Evolutionary conservation across 2,113 vertebrate species (phyloP).

Genomic region (Platichthys flesus): DNA sequence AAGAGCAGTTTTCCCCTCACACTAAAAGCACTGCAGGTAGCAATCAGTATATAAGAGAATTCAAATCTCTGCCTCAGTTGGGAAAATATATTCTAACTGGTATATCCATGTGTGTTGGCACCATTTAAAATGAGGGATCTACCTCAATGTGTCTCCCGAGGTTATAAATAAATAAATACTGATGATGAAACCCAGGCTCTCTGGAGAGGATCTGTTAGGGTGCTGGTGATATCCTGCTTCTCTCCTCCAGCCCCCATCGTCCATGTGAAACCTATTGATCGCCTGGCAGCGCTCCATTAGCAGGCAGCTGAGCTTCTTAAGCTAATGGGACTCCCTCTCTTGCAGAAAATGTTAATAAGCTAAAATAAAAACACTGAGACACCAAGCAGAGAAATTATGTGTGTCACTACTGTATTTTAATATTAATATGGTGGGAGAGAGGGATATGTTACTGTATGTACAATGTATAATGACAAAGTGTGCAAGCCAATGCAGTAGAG

Average conservation of each 20-base stretch:
- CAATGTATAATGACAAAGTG: slow-evolving; percentile 22
- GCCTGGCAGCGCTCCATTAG: slow-evolving; percentile 35
- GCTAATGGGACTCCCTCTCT: slow-evolving; percentile 20
- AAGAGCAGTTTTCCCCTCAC: no score
- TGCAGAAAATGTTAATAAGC: not conserved
- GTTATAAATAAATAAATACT: no score
- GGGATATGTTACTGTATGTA: not conserved
- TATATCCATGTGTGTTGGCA: no score
- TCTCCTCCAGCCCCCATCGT: slow-evolving; percentile 15
- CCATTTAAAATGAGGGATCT: no score
- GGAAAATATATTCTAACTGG: no score
- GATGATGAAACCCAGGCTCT: slow-evolving; percentile 5
- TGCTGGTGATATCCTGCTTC: slow-evolving; percentile 27
- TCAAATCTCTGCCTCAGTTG: no score
- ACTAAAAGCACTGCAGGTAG: no score
- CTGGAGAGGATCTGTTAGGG: slow-evolving; percentile 11
- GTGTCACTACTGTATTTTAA: not conserved
- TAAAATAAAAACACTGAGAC: not conserved
- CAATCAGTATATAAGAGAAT: no score
- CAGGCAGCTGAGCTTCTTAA: slow-evolving; percentile 36
- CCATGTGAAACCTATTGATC: slow-evolving; percentile 49
- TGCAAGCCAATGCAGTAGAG: slow-evolving; percentile 30
- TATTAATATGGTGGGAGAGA: not conserved
- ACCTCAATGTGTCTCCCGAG: no score
- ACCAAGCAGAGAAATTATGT: no score